Conservation (phyloP, 2,797 vertebrate genomes). For the Pseudocheirus occidentalis region DNA sequence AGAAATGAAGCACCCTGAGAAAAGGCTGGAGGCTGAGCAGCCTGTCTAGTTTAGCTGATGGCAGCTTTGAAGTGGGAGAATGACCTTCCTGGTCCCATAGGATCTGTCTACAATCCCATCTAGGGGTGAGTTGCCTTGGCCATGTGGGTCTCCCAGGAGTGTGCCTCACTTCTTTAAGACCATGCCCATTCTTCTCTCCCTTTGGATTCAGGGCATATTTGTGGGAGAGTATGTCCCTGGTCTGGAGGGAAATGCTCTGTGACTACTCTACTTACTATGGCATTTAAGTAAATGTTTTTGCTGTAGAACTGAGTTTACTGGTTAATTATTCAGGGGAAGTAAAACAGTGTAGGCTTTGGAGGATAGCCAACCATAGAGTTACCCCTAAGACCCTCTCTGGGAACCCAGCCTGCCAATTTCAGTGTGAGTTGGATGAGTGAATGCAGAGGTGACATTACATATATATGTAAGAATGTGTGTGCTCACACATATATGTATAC, state of each 20-base stretch:
- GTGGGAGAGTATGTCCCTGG: not conserved
- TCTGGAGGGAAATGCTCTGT: not conserved
- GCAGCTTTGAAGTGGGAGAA: not conserved
- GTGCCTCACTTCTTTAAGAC: not conserved
- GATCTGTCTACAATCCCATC: not conserved
- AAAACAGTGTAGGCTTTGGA: not conserved
- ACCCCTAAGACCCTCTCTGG: not conserved
- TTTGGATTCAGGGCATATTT: not conserved
- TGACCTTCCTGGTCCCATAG: not conserved
- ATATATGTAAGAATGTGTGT: not conserved
- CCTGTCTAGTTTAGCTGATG: not conserved
- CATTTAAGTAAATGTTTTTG: not conserved
- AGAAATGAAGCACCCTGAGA: not conserved
- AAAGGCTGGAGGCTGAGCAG: not conserved
- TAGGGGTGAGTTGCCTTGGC: not conserved
- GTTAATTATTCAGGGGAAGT: not conserved
- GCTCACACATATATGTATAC: too few species aligned
- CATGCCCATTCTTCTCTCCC: not conserved
- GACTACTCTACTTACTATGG: not conserved
- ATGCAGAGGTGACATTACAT: not conserved
- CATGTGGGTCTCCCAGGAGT: not conserved
- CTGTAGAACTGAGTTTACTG: not conserved
- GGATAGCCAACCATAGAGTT: not conserved
- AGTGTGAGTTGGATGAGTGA: not conserved
- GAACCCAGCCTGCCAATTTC: not conserved